A percentile compares a stretch with the other conserved stretches of the same genome.
Conservation (phyloP, 2,888 invertebrate species). For the Listrodromus nycthemerus region DNA sequence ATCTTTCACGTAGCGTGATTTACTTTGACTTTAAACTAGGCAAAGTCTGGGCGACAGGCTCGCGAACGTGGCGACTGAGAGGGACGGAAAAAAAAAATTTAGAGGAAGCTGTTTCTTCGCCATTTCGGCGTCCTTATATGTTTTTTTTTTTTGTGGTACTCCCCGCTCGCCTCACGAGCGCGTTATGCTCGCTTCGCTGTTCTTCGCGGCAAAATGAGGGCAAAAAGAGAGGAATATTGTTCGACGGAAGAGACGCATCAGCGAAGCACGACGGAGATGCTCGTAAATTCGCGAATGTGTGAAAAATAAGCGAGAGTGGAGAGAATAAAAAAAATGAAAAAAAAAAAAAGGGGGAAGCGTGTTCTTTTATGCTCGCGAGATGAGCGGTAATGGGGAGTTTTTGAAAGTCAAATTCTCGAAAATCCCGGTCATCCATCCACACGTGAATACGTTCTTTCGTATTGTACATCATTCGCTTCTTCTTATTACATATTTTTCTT, state of each 20-base stretch:
- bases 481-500: background rate
- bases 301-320: constrained; percentile 17
- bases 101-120: background rate
- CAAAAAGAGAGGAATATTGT: background rate
- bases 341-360: background rate
- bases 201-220: background rate
- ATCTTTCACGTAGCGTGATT: constrained; percentile 54
- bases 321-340: constrained; percentile 1
- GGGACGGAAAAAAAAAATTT: constrained; percentile 3
- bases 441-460: background rate
- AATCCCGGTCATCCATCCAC: constrained; percentile 40
- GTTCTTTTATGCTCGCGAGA: constrained; percentile 9
- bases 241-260: constrained; percentile 8
- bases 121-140: background rate
- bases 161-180: background rate
- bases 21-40: constrained; percentile 51
- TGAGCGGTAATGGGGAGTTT: constrained; percentile 31
- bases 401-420: constrained; percentile 49
- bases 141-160: background rate
- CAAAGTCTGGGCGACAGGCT: constrained; percentile 38
- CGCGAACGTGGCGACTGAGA: constrained; percentile 21
- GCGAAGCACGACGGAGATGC: background rate
- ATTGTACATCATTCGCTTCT: background rate
- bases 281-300: constrained; percentile 46
- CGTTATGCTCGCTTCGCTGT: constrained; percentile 14